Evolutionary conservation across 2,797 vertebrate genomes (phyloP), one percentile per base, ranked within the genome.

Genomic region (Monodelphis domestica): DNA sequence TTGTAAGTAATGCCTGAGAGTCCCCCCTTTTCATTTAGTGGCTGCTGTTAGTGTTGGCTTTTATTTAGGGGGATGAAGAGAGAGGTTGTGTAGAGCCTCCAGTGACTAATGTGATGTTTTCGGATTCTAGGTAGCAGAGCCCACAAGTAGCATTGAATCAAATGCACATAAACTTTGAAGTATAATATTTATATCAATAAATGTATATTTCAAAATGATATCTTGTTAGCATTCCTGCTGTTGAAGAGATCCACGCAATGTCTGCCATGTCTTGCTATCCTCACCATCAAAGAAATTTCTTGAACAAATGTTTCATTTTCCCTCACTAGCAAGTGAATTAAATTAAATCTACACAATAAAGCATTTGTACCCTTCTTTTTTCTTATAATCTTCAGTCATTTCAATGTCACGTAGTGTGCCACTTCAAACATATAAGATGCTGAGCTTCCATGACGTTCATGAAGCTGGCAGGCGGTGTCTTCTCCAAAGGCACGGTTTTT

Each of bases 401-500:
- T 26, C n/a, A n/a, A n/a, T n/a, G n/a, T n/a, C n/a, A n/a, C n/a
- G n/a, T n/a, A n/a, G 3, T 54, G 78, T 87, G 6, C 45, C 57
- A 54, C 24, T 87, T 95, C 54, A 84, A 91, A 38, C 5, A 89
- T 89, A 87, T 38, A 55, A 53, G 12, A 53, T 91, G n/a, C n/a
- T n/a, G 17, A 90, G 53, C 12, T 30, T 57, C 88, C 38, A 38
- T 33, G 38, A 88, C 2, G 24, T 21, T 92, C 51, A 78, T 54
- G 0, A 11, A 57, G 10, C 78, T 92, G 28, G 0, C 50, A 0
- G 11, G 3, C 0, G 2, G 91, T 88, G 14, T 0, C 0, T 50
- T 96, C 89, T n/a, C 6, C n/a, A 90, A 56, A 70, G 57, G 53
- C 6, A 26, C 63, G 15, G 12, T 95, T 96, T 96, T 92, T 54